Conservation (phyloP, 2,797 vertebrate genomes). For the Sarcoramphus papa region DNA sequence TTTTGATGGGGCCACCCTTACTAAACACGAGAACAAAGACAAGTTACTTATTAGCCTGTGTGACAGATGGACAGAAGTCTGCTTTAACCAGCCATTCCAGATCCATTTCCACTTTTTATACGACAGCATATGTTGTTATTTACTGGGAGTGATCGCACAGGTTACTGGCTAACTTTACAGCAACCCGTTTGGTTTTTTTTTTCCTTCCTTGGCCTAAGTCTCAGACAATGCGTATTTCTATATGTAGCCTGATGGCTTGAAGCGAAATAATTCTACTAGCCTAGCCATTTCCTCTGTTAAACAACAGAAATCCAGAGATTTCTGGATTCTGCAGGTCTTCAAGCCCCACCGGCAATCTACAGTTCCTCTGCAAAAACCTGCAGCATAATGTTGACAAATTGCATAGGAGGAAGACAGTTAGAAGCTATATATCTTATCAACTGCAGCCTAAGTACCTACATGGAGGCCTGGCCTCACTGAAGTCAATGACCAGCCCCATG, state of each 20-base stretch:
- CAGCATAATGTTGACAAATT: not conserved
- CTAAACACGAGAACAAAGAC: not conserved
- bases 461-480: not conserved
- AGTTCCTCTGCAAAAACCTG: not conserved
- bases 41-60: not conserved
- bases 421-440: not conserved
- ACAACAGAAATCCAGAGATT: not conserved
- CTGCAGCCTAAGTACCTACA: not conserved
- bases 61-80: conserved; percentile 34
- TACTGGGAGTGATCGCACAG: not conserved
- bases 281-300: not conserved
- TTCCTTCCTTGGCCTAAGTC: not conserved
- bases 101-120: not conserved
- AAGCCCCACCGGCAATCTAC: not conserved
- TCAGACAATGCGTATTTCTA: not conserved
- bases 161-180: conserved; percentile 7
- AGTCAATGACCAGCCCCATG: not conserved
- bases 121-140: not conserved
- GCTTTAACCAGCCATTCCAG: not conserved
- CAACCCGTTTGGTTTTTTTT: not conserved
- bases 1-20: not conserved
- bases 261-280: not conserved
- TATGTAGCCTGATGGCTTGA: not conserved
- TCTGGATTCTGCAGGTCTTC: not conserved
- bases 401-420: not conserved